Percentiles rank a stretch among this genome's conserved stretches.
Evolutionary conservation across 2,113 vertebrate genomes (phyloP).

Genomic region (Halichoeres trimaculatus): DNA sequence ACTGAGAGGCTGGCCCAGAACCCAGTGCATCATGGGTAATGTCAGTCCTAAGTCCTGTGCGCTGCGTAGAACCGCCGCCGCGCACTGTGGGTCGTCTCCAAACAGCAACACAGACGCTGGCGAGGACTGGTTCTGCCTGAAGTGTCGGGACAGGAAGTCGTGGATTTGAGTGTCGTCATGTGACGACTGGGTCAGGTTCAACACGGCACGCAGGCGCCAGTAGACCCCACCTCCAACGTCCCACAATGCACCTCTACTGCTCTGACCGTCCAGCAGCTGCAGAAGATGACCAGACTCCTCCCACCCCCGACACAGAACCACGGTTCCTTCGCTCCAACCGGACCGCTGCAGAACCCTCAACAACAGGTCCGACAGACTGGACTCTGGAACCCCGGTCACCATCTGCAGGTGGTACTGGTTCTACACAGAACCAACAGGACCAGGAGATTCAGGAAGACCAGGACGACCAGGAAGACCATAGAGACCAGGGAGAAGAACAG

Average conservation of each 20-base stretch:
- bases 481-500: not conserved
- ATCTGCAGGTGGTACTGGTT: slow-evolving; percentile 91
- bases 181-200: slow-evolving; percentile 84
- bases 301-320: slow-evolving; percentile 87
- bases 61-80: slow-evolving; percentile 77
- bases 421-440: slow-evolving; percentile 68
- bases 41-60: slow-evolving; percentile 80
- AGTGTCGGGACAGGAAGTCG: slow-evolving; percentile 76
- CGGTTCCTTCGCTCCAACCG: slow-evolving; percentile 84
- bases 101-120: slow-evolving; percentile 83
- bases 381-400: slow-evolving; percentile 84
- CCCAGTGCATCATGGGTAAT: slow-evolving; percentile 84
- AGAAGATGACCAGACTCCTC: slow-evolving; percentile 75
- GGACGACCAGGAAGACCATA: not conserved
- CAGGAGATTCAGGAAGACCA: too few relatives aligned
- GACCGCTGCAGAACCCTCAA: slow-evolving; percentile 81
- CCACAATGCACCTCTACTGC: slow-evolving; percentile 61
- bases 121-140: slow-evolving; percentile 66
- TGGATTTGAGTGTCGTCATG: slow-evolving; percentile 65
- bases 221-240: slow-evolving; percentile 44
- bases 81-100: slow-evolving; percentile 78
- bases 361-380: slow-evolving; percentile 84
- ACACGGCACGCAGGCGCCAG: slow-evolving; percentile 77
- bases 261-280: slow-evolving; percentile 71
- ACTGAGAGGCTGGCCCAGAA: slow-evolving; percentile 87